Base-by-base conservation (phyloP, 2,797 vertebrate genomes). In the Columba guinea region DNA sequence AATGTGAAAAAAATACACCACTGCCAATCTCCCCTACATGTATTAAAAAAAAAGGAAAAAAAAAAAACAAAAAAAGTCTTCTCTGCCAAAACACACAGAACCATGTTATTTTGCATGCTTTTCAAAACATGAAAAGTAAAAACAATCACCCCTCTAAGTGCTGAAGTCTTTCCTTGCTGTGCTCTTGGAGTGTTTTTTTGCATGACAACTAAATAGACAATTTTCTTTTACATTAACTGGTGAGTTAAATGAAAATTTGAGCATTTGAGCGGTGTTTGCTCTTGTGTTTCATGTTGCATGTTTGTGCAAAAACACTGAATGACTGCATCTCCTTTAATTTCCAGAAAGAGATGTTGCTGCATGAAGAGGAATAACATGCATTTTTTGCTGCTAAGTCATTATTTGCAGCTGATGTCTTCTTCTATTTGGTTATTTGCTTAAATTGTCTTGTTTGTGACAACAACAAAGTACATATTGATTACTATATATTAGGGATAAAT, bases 371-470 rank as follows among this genome's bases (percentile, higher is more conserved):
- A 4, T 23, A 35, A 76, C 18, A 13, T 53, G 4, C 10, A 81
- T 76, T 90, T 94, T 60, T 27, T 62, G 63, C 48, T 41, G 27
- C 32, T 41, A 87, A 69, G 21, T 67, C 35, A 73, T 65, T 90
- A 75, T 67, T 53, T 86, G 60, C 46, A 64, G n/a, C 28, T 73
- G 60, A 79, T 59, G 34, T 53, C 32, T 79, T 62, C 37, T 92
- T 84, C 37, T 90, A 18, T 70, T 70, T 77, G 44, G 79, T 58
- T 41, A 79, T 48, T 81, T 93, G 15, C 76, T 88, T 82, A 59
- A 3, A 11, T 78, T 92, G 68, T 21, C 59, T 87, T 75, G 48
- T 84, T 96, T 93, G 62, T 87, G 85, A 69, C 64, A 95, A 89
- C 52, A 89, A n/a, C 44, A 76, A 67, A 87, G 24, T 71, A 73